A percentile compares a stretch with the other conserved stretches of the same genome.
Evolutionary conservation across 2,888 invertebrate genomes (phyloP).

Genomic region (Lagria hirta): DNA sequence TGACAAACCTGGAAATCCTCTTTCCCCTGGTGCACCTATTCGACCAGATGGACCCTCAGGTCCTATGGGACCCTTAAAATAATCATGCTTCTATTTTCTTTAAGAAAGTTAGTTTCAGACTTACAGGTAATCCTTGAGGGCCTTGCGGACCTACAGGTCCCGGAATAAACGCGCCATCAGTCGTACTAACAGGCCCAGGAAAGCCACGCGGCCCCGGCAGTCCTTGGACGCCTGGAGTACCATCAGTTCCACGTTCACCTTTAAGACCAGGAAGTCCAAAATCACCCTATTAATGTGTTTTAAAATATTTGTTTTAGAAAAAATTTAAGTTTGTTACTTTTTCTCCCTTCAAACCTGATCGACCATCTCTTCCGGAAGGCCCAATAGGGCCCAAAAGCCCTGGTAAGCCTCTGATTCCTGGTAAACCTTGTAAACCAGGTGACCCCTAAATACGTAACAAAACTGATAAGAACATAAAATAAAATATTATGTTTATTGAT

Average conservation of each 20-base stretch:
- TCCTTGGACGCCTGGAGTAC: constrained; percentile 37
- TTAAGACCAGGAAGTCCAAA: constrained; percentile 53
- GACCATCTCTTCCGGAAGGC: constrained; percentile 49
- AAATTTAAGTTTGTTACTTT: constrained; percentile 21
- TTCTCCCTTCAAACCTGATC: constrained; percentile 53
- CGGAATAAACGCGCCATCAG: constrained; percentile 25
- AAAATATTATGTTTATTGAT: constrained; percentile 8
- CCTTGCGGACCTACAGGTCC: constrained; percentile 53
- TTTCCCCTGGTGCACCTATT: constrained; percentile 42
- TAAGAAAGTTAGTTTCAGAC: constrained; percentile 38
- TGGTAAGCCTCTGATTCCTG: constrained; percentile 51
- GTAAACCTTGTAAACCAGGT: constrained; percentile 53
- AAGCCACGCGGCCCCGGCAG: constrained; percentile 33
- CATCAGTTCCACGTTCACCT: constrained; percentile 36
- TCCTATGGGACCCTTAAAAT: constrained; percentile 29
- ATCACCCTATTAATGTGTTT: constrained; percentile 38
- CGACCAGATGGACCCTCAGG: constrained; percentile 29
- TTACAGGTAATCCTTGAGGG: constrained; percentile 30
- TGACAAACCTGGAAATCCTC: constrained; percentile 46
- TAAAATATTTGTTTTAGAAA: background rate
- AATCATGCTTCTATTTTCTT: constrained; percentile 26
- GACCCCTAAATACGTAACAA: constrained; percentile 42
- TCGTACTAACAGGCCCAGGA: constrained; percentile 31
- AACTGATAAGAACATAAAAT: too few relatives aligned
- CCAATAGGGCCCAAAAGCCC: constrained; percentile 56